Conservation (phyloP, 1,140 invertebrate species). For the Acromyrmex charruanus region DNA sequence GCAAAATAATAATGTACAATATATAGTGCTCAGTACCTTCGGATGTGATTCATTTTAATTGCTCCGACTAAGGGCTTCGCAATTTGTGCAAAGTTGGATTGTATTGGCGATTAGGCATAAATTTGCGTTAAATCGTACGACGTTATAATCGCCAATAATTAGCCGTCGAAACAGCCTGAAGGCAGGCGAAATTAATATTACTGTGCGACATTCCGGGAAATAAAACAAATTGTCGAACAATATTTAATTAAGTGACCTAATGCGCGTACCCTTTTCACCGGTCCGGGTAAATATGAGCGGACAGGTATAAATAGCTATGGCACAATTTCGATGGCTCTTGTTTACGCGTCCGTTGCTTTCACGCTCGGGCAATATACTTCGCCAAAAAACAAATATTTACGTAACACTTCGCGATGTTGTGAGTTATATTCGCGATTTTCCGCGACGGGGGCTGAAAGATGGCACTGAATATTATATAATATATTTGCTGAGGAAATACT, state of each 20-base stretch:
- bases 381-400: slow-evolving; percentile 50
- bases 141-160: background rate
- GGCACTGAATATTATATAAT: background rate
- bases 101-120: background rate
- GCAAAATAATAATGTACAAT: slow-evolving; percentile 4
- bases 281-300: slow-evolving; percentile 17
- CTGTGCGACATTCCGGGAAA: background rate
- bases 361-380: slow-evolving; percentile 33
- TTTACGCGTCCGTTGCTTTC: slow-evolving; percentile 40
- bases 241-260: slow-evolving; percentile 46
- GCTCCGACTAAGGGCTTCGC: background rate
- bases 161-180: background rate
- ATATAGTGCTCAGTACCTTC: background rate
- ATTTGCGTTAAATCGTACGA: background rate
- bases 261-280: background rate
- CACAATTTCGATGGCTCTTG: slow-evolving; percentile 52
- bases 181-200: slow-evolving; percentile 13
- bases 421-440: slow-evolving; percentile 27
- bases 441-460: background rate
- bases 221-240: slow-evolving; percentile 17
- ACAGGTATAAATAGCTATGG: slow-evolving; percentile 44
- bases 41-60: slow-evolving; percentile 17
- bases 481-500: background rate
- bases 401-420: slow-evolving; percentile 21
- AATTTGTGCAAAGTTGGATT: background rate